Evolutionary conservation across 2,888 invertebrate species (phyloP), one percentile per base, ranked within the genome.

Genomic region (Noctua fimbriata): DNA sequence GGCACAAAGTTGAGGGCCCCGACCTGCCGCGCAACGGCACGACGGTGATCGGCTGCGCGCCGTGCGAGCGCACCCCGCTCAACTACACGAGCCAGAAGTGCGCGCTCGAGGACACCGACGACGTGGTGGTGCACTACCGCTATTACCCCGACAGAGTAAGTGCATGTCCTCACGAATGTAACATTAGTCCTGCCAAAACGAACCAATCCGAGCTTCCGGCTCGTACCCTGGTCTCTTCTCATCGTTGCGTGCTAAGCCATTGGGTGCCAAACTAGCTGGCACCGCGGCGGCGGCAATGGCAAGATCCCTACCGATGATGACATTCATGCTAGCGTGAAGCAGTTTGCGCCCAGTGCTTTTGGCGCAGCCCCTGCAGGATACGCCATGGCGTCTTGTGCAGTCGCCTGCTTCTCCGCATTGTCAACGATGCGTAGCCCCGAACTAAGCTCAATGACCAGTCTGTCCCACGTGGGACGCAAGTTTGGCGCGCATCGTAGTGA

Each of bases 141-240:
- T 97, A 97, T 83, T 97, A 97, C 74, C 96, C 96, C 0, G 96
- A 96, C 36, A 92, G 94, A 89, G 96, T 96, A 60, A 91, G 94
- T 67, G 16, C 66, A 18, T n/a, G 9, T 44, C 12, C 5, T 21
- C 10, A 36, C 4, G 28, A 60, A 60, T 12, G n/a, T 14, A n/a
- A n/a, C 12, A 58, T 12, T n/a, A 12, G 12, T 14, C n/a, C n/a
- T 58, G n/a, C n/a, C 58, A 58, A 58, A 58, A n/a, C 58, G n/a
- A n/a, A 58, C 4, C 58, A 14, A 58, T 10, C 58, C 14, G 58
- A 58, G n/a, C n/a, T n/a, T 24, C 58, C n/a, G n/a, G 10, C n/a
- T 58, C n/a, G n/a, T n/a, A n/a, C 55, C 55, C n/a, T 58, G n/a
- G n/a, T n/a, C n/a, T 55, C 28, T 58, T 14, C n/a, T 14, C n/a